Base-by-base conservation (phyloP, 2,113 vertebrate genomes). In the Tautogolabrus adspersus region DNA sequence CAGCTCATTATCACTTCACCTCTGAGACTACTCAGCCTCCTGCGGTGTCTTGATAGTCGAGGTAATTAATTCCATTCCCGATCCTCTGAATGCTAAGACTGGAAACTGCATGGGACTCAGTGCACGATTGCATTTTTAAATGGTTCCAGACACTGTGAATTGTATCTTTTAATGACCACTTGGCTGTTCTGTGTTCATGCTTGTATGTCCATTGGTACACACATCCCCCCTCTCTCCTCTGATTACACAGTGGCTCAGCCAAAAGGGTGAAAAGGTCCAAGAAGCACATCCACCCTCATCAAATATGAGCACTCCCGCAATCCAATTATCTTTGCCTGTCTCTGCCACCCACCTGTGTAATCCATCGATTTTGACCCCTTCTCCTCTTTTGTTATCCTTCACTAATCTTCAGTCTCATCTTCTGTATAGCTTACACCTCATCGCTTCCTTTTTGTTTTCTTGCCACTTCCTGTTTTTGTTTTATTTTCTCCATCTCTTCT, bases 291-390 rank as follows among this genome's bases (percentile, higher is more conserved):
- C 56, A 26, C 68, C 69, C 65, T 38, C 7, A 0, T 81, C 72
- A 75, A 76, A 84, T 82, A 70, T 60, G 26, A 76, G 65, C 6
- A n/a, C 51, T 15, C 72, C 52, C 46, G 54, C 77, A 38, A 77
- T 82, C 74, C 55, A 81, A 75, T 85, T 76, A 82, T 65, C 52
- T 34, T 34, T 60, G 34, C 61, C 21, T 23, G 42, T 72, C 54
- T 37, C 18, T 21, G 55, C 72, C 62, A 26, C 71, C 71, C 68
- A 68, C 81, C 16, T 46, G 21, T 40, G 76, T 57, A 11, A 62
- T 66, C 57, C 23, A 23, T 44, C 49, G 8, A 21, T 57, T 5
- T 21, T 0, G 13, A 37, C n/a, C 21, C 22, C 66, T 69, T 10
- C 2, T 19, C 23, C 12, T 59, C 12, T 9, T 3, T 13, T 65